These are phyloP conservation scores for Poeciliopsis infans DNA, from an alignment of 2,797 vertebrate species.

Conservation along the genomic window DNA sequence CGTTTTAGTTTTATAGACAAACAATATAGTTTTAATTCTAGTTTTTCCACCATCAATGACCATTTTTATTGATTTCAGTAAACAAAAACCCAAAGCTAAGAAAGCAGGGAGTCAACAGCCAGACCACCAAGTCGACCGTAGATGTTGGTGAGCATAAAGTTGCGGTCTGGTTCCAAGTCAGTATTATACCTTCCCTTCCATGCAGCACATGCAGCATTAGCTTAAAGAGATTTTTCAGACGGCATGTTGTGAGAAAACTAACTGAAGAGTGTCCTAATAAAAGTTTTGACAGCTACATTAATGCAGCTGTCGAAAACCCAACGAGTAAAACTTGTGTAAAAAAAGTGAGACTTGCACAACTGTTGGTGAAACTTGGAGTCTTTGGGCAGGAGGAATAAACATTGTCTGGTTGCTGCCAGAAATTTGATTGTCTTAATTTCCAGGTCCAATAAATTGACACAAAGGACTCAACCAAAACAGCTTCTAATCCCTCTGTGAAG, in stretches of 20 bases:
- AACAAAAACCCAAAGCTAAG: background rate
- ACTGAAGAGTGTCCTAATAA: background rate
- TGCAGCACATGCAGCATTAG: background rate
- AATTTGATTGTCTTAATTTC: background rate
- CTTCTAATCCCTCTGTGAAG: background rate
- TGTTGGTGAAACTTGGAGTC: background rate
- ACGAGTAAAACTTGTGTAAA: background rate
- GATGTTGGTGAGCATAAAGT: background rate
- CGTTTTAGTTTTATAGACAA: too few species aligned
- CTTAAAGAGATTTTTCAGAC: background rate
- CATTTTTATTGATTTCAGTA: too few species aligned
- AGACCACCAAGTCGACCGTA: background rate
- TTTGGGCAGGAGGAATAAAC: background rate
- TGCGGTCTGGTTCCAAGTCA: background rate
- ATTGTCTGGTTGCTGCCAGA: background rate
- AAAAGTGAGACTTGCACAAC: background rate
- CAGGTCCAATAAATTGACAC: background rate
- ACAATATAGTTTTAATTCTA: too few species aligned
- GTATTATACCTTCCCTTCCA: background rate
- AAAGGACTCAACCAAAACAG: background rate
- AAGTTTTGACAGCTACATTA: background rate
- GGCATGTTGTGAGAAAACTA: background rate
- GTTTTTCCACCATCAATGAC: too few species aligned
- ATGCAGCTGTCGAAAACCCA: background rate
- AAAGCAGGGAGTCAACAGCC: background rate